Conservation (phyloP, 2,113 vertebrate genomes). For the Amblyopsis rosae region DNA sequence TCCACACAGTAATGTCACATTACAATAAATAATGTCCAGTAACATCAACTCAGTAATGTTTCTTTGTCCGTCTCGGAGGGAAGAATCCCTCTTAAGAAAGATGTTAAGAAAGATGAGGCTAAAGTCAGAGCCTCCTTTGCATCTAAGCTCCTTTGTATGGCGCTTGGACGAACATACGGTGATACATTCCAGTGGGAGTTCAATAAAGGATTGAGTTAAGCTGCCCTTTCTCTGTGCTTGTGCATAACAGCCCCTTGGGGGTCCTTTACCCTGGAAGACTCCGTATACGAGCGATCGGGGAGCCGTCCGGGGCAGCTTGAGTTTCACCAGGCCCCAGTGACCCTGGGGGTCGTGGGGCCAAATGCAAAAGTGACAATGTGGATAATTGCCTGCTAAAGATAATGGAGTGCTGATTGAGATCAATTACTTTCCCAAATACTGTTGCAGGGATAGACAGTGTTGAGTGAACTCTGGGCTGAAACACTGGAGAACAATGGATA, state of each 20-base stretch:
- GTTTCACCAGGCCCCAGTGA: slow-evolving; percentile 86
- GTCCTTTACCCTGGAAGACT: slow-evolving; percentile 86
- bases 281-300: slow-evolving; percentile 87
- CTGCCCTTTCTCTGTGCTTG: slow-evolving; percentile 81
- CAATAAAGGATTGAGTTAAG: slow-evolving; percentile 85
- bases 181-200: slow-evolving; percentile 76
- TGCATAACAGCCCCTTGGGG: slow-evolving; percentile 83
- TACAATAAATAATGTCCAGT: too few relatives aligned
- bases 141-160: background rate
- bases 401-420: slow-evolving; percentile 93
- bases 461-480: slow-evolving; percentile 72
- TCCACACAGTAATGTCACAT: too few relatives aligned
- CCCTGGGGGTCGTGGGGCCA: slow-evolving; percentile 86
- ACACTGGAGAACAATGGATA: slow-evolving; percentile 41
- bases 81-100: too few relatives aligned
- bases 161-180: slow-evolving; percentile 8
- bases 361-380: slow-evolving; percentile 95
- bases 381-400: slow-evolving; percentile 93
- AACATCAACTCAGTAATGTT: too few relatives aligned
- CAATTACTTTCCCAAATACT: slow-evolving; percentile 84
- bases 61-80: too few relatives aligned
- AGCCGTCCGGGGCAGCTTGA: slow-evolving; percentile 83
- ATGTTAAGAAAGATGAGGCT: background rate
- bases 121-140: background rate
- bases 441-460: slow-evolving; percentile 40